Conservation (phyloP, 2,797 vertebrate species). For the Pteropus rufus region DNA sequence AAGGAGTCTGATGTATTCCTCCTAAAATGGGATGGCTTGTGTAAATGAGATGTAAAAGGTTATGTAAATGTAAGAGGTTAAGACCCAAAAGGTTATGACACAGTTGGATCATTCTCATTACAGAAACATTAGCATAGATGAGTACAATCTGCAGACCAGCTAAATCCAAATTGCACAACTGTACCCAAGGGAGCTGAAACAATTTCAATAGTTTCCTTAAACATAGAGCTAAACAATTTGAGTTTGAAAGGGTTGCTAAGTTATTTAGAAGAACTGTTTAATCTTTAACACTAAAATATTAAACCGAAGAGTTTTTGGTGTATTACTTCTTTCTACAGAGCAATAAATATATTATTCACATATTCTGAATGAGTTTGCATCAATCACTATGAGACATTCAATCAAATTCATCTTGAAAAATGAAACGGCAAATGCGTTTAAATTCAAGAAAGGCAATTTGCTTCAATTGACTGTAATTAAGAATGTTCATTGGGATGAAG, state of each 20-base stretch:
- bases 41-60: constrained; percentile 47
- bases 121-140: constrained; percentile 47
- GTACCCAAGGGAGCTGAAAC: constrained; percentile 55
- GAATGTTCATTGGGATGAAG: constrained; percentile 53
- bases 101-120: constrained; percentile 64
- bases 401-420: constrained; percentile 62
- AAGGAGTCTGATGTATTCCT: constrained; percentile 1
- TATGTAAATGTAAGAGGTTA: constrained; percentile 64
- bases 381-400: constrained; percentile 52
- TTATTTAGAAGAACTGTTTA: constrained; percentile 62
- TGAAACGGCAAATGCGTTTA: constrained; percentile 59
- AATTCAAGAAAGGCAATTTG: constrained; percentile 62
- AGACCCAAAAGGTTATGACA: constrained; percentile 61
- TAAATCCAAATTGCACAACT: constrained; percentile 56
- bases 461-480: constrained; percentile 59
- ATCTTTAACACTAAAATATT: constrained; percentile 66
- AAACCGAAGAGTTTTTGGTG: constrained; percentile 56
- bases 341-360: constrained; percentile 66
- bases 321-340: constrained; percentile 66
- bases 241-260: constrained; percentile 58
- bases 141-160: constrained; percentile 52
- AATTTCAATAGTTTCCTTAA: constrained; percentile 57
- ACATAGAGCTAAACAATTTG: constrained; percentile 60
- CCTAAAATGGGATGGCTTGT: constrained; percentile 30
- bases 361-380: constrained; percentile 52